Base-by-base conservation (phyloP, 23 tunicate species). In the Aplidium turbinatum region DNA sequence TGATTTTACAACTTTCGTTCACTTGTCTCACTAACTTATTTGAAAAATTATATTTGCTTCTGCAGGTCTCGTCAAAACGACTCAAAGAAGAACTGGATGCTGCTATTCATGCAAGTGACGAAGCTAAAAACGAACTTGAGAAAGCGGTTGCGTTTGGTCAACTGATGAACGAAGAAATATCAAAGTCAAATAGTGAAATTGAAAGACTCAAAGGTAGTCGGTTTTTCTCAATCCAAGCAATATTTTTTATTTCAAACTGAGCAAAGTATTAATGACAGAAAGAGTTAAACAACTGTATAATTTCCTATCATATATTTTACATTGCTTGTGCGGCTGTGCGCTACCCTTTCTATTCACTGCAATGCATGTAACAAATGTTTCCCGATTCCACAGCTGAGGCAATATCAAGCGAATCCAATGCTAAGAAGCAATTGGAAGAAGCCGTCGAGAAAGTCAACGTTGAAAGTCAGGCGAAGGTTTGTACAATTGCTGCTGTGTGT, bases 401-500 rank as follows among this genome's bases (percentile, higher is more conserved):
- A 3, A 46, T 46, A 28, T 61, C 72, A 28, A 70, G 47, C 11
- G 73, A 70, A 60, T 25, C 62, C 9, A 42, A 48, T 11, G 46
- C 73, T 19, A 56, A 75, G 47, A 26, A 75, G 39, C 16, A 38
- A 28, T 21, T 85, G 57, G 75, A 71, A 58, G 75, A 78, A 34
- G 29, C 29, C 40, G 72, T 69, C 18, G 63, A 72, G 19, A 61
- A 61, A 23, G 19, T 85, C 35, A 62, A 47, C 40, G 39, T 60
- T 33, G 92, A 78, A 85, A 70, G 60, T 54, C 70, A 55, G 33
- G 35, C 66, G 16, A 85, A 85, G 71, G 87, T 72, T 23, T 23
- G 22, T 16, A 54, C 6, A 54, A 5, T 11, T 54, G 19, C 61
- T n/a, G 61, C 61, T 11, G 23, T 54, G 61, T 11, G 6, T 25